These are phyloP conservation scores for Anthrax anthrax DNA, from an alignment of 2,888 invertebrate genomes.

Conservation along the genomic window DNA sequence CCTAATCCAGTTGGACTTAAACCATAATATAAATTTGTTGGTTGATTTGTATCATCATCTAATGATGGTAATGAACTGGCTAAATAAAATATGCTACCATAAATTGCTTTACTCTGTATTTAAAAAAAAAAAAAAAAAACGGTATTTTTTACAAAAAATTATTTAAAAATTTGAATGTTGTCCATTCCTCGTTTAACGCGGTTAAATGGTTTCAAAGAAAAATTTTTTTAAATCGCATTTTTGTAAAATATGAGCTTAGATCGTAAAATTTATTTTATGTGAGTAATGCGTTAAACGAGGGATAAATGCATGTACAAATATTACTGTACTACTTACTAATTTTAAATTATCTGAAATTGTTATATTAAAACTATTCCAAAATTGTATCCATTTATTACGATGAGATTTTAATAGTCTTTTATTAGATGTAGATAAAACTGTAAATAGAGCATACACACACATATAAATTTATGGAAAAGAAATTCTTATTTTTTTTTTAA, in stretches of 20 bases:
- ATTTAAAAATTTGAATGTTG: too few species aligned
- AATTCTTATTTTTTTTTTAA: too few species aligned
- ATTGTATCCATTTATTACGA: conserved; percentile 35
- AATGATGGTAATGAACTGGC: conserved; percentile 42
- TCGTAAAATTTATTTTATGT: too few species aligned
- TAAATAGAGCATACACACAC: neutral
- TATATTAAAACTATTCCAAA: conserved; percentile 38
- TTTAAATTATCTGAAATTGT: conserved; percentile 38
- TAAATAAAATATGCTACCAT: conserved; percentile 44
- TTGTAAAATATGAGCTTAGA: too few species aligned
- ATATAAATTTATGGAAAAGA: too few species aligned
- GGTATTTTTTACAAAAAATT: neutral
- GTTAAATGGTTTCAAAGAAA: too few species aligned
- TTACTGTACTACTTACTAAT: conserved; percentile 33
- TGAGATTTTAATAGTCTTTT: conserved; percentile 37
- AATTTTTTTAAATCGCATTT: too few species aligned
- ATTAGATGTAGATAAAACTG: conserved; percentile 38
- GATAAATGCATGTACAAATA: too few species aligned
- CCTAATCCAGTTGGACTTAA: conserved; percentile 45
- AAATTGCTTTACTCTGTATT: conserved; percentile 24
- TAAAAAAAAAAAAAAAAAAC: neutral
- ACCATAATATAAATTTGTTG: conserved; percentile 37
- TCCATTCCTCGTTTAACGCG: too few species aligned
- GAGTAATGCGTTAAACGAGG: too few species aligned
- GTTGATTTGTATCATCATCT: conserved; percentile 34